Evolutionary conservation across 2,113 vertebrate species (phyloP).

Genomic region (Eupsittula cactorum): DNA sequence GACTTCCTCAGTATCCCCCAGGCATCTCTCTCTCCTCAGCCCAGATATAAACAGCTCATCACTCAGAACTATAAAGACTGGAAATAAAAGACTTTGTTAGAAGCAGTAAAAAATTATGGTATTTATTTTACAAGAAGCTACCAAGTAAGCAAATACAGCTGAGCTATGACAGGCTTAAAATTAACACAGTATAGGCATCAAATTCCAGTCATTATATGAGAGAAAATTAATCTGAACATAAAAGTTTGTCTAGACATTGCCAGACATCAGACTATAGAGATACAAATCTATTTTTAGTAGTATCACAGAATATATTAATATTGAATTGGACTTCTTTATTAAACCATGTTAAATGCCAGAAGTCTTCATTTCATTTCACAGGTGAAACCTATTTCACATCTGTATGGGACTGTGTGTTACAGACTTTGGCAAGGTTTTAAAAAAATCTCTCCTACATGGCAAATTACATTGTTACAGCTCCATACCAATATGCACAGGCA

Average conservation of each 20-base stretch:
- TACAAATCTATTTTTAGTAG: neutral
- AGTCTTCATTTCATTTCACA: neutral
- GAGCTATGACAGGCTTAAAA: neutral
- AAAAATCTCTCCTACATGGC: neutral
- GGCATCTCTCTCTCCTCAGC: neutral
- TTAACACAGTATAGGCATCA: neutral
- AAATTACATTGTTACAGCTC: neutral
- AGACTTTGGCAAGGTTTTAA: neutral
- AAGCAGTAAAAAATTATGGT: neutral
- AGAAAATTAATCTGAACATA: neutral
- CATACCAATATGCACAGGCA: neutral
- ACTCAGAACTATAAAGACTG: neutral
- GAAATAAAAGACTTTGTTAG: neutral
- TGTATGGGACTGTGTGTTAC: neutral
- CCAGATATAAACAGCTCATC: neutral
- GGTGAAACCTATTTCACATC: neutral
- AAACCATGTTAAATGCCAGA: neutral
- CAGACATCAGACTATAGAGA: neutral
- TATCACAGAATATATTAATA: neutral
- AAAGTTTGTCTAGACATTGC: conserved; percentile 20
- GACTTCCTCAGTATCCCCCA: neutral
- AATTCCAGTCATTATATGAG: neutral
- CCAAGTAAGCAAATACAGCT: neutral
- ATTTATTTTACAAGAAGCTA: neutral
- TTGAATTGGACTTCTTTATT: neutral